Conservation (phyloP, 2,797 vertebrate species). For the Alectoris magna region DNA sequence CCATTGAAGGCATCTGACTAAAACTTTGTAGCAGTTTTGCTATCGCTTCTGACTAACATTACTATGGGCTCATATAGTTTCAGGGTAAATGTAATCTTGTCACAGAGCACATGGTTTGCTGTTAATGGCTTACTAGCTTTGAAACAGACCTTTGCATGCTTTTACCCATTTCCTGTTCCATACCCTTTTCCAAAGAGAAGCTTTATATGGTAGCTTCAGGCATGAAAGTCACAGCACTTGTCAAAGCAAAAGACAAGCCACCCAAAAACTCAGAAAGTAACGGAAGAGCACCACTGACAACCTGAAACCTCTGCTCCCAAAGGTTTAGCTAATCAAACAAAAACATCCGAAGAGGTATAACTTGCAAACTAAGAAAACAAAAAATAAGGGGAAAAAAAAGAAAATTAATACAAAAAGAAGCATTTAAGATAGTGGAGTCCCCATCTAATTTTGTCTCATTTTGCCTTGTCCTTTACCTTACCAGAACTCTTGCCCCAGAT, state of each 20-base stretch:
- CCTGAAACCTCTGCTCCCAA: not conserved
- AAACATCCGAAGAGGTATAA: not conserved
- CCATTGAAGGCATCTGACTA: not conserved
- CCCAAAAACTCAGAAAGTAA: not conserved
- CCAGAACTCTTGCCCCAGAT: not conserved
- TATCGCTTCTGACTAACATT: not conserved
- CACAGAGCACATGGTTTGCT: rapidly evolving
- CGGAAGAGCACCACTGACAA: not conserved
- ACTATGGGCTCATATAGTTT: rapidly evolving
- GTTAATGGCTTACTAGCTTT: not conserved
- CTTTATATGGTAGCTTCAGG: not conserved
- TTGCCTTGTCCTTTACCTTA: not conserved
- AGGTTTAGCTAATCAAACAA: not conserved
- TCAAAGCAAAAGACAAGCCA: not conserved
- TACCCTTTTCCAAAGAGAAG: not conserved
- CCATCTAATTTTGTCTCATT: not conserved
- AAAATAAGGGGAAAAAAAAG: not conserved
- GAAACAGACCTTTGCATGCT: not conserved
- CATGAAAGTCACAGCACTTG: not conserved
- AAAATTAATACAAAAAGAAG: not conserved
- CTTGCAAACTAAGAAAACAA: not conserved
- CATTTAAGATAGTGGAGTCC: not conserved
- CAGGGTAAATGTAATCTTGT: not conserved
- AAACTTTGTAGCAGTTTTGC: not conserved
- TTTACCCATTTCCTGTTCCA: not conserved